Evolutionary conservation across 23 tunicate species (phyloP).

Genomic region (Trididemnum miniatum): DNA sequence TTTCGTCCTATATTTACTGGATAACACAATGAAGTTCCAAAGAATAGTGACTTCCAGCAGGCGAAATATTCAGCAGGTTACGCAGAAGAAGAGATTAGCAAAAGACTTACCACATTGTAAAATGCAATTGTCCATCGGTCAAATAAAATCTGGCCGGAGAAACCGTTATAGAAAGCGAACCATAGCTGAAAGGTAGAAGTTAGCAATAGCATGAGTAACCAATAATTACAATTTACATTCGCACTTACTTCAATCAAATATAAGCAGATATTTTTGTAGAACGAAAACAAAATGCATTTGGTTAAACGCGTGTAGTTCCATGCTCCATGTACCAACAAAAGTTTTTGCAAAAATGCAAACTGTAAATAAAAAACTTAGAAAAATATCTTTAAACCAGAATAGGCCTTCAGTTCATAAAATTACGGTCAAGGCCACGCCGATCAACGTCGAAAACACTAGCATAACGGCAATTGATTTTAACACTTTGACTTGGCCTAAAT

Average conservation of each 20-base stretch:
- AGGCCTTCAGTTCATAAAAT: too few species aligned
- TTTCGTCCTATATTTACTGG: too few species aligned
- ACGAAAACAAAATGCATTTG: conserved; percentile 95
- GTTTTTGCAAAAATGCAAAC: conserved; percentile 77
- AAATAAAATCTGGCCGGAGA: conserved; percentile 97
- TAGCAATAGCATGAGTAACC: neutral
- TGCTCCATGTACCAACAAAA: conserved; percentile 94
- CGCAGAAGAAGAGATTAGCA: too few species aligned
- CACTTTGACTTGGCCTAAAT: too few species aligned
- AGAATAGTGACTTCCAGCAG: too few species aligned
- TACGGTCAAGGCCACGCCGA: too few species aligned
- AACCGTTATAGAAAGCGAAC: conserved; percentile 97
- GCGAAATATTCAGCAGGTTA: too few species aligned
- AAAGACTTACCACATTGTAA: conserved; percentile 95
- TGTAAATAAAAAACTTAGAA: conserved; percentile 41
- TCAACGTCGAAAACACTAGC: too few species aligned
- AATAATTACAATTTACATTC: conserved; percentile 1
- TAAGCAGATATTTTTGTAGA: conserved; percentile 95
- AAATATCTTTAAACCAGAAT: too few species aligned
- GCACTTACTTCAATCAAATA: conserved; percentile 96
- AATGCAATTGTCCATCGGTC: conserved; percentile 97
- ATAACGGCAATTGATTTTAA: too few species aligned
- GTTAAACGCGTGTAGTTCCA: conserved; percentile 95
- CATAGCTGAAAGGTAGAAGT: conserved; percentile 74
- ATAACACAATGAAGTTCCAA: too few species aligned